Conservation (phyloP, 2,113 vertebrate species). For the Columba janthina region DNA sequence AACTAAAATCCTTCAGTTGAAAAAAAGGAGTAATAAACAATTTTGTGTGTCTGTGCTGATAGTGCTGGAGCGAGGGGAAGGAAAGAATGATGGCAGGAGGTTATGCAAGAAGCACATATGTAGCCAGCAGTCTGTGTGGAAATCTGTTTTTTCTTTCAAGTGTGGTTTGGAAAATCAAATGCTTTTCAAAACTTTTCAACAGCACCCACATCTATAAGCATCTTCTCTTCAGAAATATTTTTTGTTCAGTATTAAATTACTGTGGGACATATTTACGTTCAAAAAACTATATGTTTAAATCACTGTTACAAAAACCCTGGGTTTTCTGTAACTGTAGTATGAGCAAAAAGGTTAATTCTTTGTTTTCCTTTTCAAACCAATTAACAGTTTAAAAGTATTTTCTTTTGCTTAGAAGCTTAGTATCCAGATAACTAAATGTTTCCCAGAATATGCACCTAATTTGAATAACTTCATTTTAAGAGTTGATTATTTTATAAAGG, state of each 20-base stretch:
- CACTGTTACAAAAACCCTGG: background rate
- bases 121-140: conserved; percentile 21
- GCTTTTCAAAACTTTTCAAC: conserved; percentile 40
- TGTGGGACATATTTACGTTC: background rate
- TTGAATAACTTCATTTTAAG: conserved; percentile 63
- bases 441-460: conserved; percentile 53
- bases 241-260: background rate
- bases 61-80: conserved; percentile 2
- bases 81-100: conserved; percentile 25
- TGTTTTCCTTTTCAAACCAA: conserved; percentile 15
- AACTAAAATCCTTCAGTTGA: background rate
- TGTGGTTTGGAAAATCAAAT: conserved; percentile 56
- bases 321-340: background rate
- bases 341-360: background rate
- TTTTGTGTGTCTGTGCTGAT: background rate
- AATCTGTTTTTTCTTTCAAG: conserved; percentile 55
- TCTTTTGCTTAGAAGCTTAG: conserved; percentile 43
- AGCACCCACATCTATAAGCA: conserved; percentile 37
- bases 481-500: conserved; percentile 48
- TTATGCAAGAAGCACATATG: background rate
- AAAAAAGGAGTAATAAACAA: background rate
- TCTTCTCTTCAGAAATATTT: background rate
- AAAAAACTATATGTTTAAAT: background rate
- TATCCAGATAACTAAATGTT: conserved; percentile 47
- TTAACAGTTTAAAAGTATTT: conserved; percentile 74